phyloP scores from a whole-genome alignment of 2,888 invertebrate species.

The Ornithoptera alexandrae region DNA sequence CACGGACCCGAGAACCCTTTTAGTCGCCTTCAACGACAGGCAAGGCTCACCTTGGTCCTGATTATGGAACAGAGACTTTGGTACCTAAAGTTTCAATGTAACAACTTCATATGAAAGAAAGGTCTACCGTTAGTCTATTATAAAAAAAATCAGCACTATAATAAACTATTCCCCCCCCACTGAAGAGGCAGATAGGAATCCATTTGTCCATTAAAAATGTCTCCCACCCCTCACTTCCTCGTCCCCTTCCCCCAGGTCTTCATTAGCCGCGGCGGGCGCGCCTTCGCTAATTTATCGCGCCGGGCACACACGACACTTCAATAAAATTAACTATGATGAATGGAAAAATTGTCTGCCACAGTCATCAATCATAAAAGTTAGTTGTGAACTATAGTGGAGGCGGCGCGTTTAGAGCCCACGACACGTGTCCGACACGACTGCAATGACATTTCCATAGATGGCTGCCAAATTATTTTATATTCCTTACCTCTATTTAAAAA shows the following conservation, averaged over 20 bases:
- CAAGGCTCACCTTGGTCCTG: too few relatives aligned
- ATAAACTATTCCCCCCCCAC: too few relatives aligned
- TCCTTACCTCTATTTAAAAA: too few relatives aligned
- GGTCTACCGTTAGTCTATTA: too few relatives aligned
- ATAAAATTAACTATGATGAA: conserved; percentile 78
- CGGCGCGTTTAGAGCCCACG: conserved; percentile 41
- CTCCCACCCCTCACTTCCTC: conserved; percentile 14
- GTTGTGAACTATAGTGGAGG: conserved; percentile 45
- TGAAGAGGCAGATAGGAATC: conserved; percentile 31
- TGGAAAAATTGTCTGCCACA: conserved; percentile 64
- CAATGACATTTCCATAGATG: too few relatives aligned
- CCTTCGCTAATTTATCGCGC: conserved; percentile 55
- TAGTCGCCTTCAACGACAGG: too few relatives aligned
- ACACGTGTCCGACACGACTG: conserved; percentile 44
- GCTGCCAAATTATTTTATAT: too few relatives aligned
- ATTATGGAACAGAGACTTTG: too few relatives aligned
- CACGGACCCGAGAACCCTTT: too few relatives aligned
- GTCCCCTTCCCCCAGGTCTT: conserved; percentile 40
- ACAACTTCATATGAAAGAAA: too few relatives aligned
- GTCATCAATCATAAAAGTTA: conserved; percentile 72
- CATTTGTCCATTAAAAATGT: conserved; percentile 49
- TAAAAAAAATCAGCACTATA: too few relatives aligned
- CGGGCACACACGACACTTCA: conserved; percentile 63
- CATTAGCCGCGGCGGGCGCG: conserved; percentile 47
- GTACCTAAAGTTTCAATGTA: too few relatives aligned